Evolutionary conservation across 1,140 invertebrate genomes (phyloP).

Genomic region (Scaptodrosophila lebanonensis): DNA sequence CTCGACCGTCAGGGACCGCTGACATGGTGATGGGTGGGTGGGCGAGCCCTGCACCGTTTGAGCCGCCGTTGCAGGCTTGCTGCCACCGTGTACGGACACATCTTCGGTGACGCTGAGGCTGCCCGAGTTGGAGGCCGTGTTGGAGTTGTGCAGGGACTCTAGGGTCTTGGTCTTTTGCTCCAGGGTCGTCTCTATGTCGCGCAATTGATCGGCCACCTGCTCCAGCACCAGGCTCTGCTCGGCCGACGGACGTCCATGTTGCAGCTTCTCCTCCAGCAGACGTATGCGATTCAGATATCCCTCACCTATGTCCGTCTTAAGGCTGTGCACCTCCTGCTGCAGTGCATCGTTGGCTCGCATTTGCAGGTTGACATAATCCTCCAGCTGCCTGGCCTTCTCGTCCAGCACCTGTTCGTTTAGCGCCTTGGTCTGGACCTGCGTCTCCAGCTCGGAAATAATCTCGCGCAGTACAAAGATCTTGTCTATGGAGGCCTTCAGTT

Average conservation of each 20-base stretch:
- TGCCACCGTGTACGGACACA: constrained; percentile 81
- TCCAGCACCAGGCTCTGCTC: constrained; percentile 77
- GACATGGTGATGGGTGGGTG: constrained; percentile 38
- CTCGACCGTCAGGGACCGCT: constrained; percentile 78
- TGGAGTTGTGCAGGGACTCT: constrained; percentile 83
- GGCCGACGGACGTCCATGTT: constrained; percentile 79
- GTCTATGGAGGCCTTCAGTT: constrained; percentile 83
- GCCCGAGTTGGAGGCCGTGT: constrained; percentile 78
- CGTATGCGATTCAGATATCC: constrained; percentile 79
- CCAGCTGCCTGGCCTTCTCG: constrained; percentile 73
- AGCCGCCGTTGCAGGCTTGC: constrained; percentile 18
- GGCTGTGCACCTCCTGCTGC: constrained; percentile 78
- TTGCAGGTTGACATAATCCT: constrained; percentile 79
- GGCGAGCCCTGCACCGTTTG: constrained; percentile 43
- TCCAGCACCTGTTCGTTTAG: constrained; percentile 68
- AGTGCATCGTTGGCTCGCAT: constrained; percentile 79
- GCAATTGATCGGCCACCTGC: constrained; percentile 76
- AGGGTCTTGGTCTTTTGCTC: constrained; percentile 83
- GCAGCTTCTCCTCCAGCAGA: constrained; percentile 80
- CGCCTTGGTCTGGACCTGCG: constrained; percentile 82
- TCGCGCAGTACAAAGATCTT: constrained; percentile 85
- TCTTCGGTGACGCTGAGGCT: constrained; percentile 87
- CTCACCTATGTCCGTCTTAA: constrained; percentile 78
- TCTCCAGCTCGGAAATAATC: constrained; percentile 86
- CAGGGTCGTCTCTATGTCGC: constrained; percentile 80